Conservation (phyloP, 2,888 invertebrate genomes). For the Rambutsinella grinnellia region DNA sequence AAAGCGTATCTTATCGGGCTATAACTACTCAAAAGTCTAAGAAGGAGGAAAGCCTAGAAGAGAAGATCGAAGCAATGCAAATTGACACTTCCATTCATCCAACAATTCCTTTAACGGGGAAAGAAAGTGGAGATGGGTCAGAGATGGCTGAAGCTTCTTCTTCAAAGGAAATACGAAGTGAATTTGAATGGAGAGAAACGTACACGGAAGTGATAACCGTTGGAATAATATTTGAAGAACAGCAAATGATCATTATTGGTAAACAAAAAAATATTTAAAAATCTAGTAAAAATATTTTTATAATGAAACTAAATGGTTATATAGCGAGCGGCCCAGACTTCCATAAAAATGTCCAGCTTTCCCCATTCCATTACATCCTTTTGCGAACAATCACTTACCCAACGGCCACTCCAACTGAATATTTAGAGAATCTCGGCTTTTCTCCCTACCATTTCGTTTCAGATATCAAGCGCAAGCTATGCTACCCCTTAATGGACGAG, state of each 20-base stretch:
- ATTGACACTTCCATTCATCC: not conserved
- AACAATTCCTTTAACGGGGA: conserved; percentile 10
- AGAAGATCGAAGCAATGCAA: not conserved
- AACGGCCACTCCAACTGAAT: conserved; percentile 16
- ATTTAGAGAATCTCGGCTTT: conserved; percentile 2
- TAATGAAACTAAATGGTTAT: too few relatives aligned
- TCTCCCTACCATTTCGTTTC: conserved; percentile 14
- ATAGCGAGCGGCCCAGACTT: conserved; percentile 1
- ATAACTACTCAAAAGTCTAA: not conserved
- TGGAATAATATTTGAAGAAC: conserved; percentile 27
- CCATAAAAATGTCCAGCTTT: conserved; percentile 23
- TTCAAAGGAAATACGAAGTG: too few relatives aligned
- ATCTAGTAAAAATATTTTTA: not conserved
- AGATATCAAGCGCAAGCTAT: conserved; percentile 28
- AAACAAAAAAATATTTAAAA: not conserved
- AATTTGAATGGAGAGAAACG: conserved; percentile 3
- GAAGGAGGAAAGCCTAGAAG: not conserved
- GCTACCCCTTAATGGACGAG: conserved; percentile 40
- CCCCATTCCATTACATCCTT: conserved; percentile 1
- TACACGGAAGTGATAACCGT: conserved; percentile 23
- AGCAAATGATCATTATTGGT: conserved; percentile 22
- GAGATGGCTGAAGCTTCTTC: not conserved
- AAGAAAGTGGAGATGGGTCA: conserved; percentile 37
- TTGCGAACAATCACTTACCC: not conserved
- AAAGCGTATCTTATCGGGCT: conserved; percentile 20